Percentiles rank a stretch among this genome's conserved stretches.
Conservation (phyloP, 1,140 invertebrate species). For the Tetragonula clypearis region DNA sequence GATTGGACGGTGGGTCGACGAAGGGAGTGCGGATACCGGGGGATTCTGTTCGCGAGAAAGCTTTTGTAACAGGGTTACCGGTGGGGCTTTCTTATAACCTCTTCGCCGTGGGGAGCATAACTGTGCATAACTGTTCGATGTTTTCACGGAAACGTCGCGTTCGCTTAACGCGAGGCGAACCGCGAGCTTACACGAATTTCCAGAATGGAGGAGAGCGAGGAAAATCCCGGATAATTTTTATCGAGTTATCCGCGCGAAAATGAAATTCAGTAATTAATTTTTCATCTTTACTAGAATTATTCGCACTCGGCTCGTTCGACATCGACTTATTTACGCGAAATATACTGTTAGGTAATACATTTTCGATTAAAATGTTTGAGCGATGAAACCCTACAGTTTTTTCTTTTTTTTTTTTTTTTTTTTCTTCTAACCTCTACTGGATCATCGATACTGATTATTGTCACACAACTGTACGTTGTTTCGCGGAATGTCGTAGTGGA, state of each 20-base stretch:
- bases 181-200: not conserved
- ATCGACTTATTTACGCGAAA: too few species aligned
- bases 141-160: not conserved
- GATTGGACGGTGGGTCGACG: not conserved
- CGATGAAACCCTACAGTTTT: too few species aligned
- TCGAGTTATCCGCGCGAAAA: not conserved
- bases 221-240: not conserved
- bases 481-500: not conserved
- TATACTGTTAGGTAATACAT: too few species aligned
- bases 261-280: not conserved
- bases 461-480: not conserved
- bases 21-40: not conserved
- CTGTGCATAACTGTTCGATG: not conserved
- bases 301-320: too few species aligned
- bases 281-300: not conserved
- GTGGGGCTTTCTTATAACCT: conserved; percentile 9
- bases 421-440: not conserved
- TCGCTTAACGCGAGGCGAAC: not conserved
- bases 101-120: not conserved
- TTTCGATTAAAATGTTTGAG: too few species aligned
- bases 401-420: too few species aligned
- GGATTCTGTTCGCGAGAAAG: conserved; percentile 37
- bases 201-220: not conserved
- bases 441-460: not conserved
- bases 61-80: conserved; percentile 38